Evolutionary conservation across 2,888 invertebrate species (phyloP).

Genomic region (Steinernema hermaphroditum): DNA sequence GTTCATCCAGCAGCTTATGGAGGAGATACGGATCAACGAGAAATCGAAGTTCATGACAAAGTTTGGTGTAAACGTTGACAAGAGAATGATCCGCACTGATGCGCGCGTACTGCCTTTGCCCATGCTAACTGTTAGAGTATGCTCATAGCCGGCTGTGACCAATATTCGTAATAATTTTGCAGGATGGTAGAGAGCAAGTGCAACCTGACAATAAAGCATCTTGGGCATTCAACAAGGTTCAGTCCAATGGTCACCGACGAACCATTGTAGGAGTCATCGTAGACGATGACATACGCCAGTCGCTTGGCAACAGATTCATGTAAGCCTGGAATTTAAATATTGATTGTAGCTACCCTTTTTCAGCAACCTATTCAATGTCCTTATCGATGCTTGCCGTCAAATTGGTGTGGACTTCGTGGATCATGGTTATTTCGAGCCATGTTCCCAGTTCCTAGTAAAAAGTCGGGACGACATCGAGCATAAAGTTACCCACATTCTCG

Average conservation of each 20-base stretch:
- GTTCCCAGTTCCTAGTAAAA: background rate
- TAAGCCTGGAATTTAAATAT: background rate
- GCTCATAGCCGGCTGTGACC: background rate
- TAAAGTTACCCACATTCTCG: background rate
- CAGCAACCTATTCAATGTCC: background rate
- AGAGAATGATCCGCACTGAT: background rate
- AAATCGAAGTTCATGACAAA: background rate
- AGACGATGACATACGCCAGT: background rate
- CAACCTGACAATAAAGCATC: background rate
- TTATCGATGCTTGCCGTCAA: background rate
- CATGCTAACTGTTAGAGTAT: background rate
- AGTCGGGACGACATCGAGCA: background rate
- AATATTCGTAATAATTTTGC: conserved; percentile 23
- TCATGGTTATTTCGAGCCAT: background rate
- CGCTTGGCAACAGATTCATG: background rate
- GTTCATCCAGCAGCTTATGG: background rate
- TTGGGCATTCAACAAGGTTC: background rate
- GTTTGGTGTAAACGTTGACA: background rate
- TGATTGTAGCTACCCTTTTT: background rate
- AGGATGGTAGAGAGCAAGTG: background rate
- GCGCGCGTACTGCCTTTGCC: background rate
- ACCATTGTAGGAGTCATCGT: background rate
- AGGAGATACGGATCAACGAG: background rate
- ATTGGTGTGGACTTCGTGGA: background rate
- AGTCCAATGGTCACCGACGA: background rate